Evolutionary conservation across 2,797 vertebrate species (phyloP).

Genomic region (Chiroxiphia lanceolata): DNA sequence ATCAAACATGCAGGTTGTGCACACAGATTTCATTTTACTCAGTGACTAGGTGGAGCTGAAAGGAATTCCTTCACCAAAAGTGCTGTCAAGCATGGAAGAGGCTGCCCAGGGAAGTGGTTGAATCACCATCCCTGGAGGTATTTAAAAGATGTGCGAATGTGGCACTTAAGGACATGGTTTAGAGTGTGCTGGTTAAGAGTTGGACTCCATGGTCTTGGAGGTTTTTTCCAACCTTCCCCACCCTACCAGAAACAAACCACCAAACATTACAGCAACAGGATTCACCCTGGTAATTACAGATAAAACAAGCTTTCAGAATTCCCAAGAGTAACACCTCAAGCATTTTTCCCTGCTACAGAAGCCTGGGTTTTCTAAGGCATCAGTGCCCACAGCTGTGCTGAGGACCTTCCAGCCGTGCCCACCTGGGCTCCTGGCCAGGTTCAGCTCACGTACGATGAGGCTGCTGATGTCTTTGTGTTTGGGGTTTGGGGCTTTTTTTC

Average conservation of each 20-base stretch:
- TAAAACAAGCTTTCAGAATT: slow-evolving; percentile 48
- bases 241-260: slow-evolving; percentile 57
- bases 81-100: not conserved
- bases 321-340: not conserved
- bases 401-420: not conserved
- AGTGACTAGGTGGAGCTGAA: not conserved
- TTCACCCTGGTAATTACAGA: slow-evolving; percentile 62
- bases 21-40: not conserved
- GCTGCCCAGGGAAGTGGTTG: not conserved
- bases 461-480: not conserved
- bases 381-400: not conserved
- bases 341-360: slow-evolving; percentile 43
- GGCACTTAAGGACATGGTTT: not conserved
- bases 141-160: not conserved
- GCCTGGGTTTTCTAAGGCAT: slow-evolving; percentile 24
- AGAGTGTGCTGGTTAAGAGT: not conserved
- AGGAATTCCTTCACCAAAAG: not conserved
- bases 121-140: not conserved
- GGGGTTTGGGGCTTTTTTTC: not conserved
- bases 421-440: not conserved
- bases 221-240: not conserved
- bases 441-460: not conserved
- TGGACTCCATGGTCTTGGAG: not conserved
- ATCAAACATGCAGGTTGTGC: not conserved
- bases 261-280: not conserved